A percentile compares a stretch with the other conserved stretches of the same genome.
Conservation (phyloP, 2,888 invertebrate species). For the Agrochola circellaris region DNA sequence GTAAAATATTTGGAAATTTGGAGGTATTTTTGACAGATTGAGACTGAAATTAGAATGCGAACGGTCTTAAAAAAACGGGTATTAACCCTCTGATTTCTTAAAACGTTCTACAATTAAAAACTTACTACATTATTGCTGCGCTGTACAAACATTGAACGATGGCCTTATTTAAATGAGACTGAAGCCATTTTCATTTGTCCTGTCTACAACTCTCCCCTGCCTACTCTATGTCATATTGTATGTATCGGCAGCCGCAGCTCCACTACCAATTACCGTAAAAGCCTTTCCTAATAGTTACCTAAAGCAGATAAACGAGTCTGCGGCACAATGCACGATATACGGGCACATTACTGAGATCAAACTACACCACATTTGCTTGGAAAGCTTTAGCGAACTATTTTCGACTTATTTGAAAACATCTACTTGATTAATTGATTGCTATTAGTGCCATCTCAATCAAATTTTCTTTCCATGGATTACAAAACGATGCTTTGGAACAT, state of each 20-base stretch:
- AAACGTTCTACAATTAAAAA: neutral
- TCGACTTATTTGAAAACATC: conserved; percentile 21
- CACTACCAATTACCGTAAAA: conserved; percentile 72
- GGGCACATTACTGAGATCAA: conserved; percentile 49
- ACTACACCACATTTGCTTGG: conserved; percentile 7
- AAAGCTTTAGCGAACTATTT: conserved; percentile 15
- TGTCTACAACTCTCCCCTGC: neutral
- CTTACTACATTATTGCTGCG: neutral
- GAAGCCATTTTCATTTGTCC: neutral
- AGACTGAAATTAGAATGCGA: too few relatives aligned
- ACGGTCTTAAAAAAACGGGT: neutral
- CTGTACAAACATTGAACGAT: neutral
- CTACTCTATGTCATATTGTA: conserved; percentile 26
- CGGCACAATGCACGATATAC: conserved; percentile 42
- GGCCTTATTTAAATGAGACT: neutral
- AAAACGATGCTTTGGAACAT: neutral
- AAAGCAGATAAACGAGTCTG: conserved; percentile 49
- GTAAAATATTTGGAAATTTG: neutral
- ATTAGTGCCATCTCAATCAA: neutral
- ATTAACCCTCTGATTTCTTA: neutral
- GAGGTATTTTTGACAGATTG: too few relatives aligned
- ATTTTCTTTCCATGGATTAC: conserved; percentile 15
- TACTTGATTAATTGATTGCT: conserved; percentile 38
- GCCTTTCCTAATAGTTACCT: conserved; percentile 65
- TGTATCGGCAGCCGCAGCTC: conserved; percentile 33